Evolutionary conservation across 2,888 invertebrate genomes (phyloP).

Genomic region (Phengaris arion): DNA sequence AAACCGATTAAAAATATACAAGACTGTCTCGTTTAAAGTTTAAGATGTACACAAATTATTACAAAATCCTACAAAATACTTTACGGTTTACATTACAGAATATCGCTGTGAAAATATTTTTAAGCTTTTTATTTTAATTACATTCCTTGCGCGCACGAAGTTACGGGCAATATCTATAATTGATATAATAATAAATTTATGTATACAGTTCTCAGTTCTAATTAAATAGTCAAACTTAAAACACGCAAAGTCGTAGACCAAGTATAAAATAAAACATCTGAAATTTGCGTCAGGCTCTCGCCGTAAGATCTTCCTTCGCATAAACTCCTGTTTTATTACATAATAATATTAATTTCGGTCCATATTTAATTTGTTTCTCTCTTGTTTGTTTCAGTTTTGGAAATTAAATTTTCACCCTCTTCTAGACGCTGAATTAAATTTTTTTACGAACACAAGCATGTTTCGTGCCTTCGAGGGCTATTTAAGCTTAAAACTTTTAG

Average conservation of each 20-base stretch:
- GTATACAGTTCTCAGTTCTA: too few relatives aligned
- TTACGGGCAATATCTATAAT: too few relatives aligned
- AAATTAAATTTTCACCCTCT: constrained; percentile 7
- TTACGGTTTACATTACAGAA: neutral
- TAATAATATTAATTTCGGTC: constrained; percentile 9
- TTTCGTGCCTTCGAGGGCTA: neutral
- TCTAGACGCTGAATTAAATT: constrained; percentile 3
- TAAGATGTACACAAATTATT: too few relatives aligned
- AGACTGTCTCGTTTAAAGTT: too few relatives aligned
- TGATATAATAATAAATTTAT: too few relatives aligned
- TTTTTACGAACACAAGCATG: constrained; percentile 4
- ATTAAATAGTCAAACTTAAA: too few relatives aligned
- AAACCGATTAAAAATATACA: too few relatives aligned
- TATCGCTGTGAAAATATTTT: neutral
- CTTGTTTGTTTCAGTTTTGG: constrained; percentile 4
- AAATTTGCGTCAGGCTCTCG: neutral
- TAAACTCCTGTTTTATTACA: neutral
- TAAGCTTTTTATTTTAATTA: neutral
- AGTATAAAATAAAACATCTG: neutral
- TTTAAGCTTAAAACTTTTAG: constrained; percentile 5
- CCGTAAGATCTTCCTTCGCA: neutral
- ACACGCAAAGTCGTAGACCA: neutral
- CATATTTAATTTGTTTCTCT: constrained; percentile 13
- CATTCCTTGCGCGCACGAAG: neutral
- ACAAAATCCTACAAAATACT: neutral